These are phyloP conservation scores for Rostratula benghalensis DNA, from an alignment of 2,113 vertebrate species.

Conservation along the genomic window DNA sequence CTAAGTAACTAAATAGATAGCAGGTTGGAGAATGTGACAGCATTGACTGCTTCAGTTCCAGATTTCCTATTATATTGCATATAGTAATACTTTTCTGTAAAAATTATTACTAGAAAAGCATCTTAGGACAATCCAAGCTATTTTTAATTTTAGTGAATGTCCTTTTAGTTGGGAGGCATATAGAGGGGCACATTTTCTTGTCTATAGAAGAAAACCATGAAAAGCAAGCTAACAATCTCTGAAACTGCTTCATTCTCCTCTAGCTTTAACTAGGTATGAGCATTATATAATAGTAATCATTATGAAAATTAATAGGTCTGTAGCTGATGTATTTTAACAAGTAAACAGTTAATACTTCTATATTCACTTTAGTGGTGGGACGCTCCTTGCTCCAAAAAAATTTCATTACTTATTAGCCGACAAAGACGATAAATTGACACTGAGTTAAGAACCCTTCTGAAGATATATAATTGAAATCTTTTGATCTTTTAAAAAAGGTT, in stretches of 20 bases:
- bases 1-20: conserved; percentile 21
- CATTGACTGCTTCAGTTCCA: background rate
- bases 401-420: background rate
- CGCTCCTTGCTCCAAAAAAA: background rate
- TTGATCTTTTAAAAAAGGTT: background rate
- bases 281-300: background rate
- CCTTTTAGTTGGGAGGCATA: background rate
- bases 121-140: background rate
- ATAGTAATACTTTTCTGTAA: background rate
- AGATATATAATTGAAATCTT: background rate
- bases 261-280: background rate
- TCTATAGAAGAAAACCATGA: background rate
- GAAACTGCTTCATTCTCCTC: background rate
- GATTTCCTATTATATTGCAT: background rate
- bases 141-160: background rate
- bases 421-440: background rate
- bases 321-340: background rate
- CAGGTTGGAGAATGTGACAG: background rate
- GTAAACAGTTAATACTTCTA: background rate
- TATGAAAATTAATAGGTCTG: background rate
- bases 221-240: background rate
- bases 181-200: background rate
- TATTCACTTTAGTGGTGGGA: background rate
- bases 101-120: background rate
- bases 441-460: background rate